Evolutionary conservation across 2,888 invertebrate genomes (phyloP), one percentile per base, ranked within the genome.

Genomic region (Spicauda simplicius): DNA sequence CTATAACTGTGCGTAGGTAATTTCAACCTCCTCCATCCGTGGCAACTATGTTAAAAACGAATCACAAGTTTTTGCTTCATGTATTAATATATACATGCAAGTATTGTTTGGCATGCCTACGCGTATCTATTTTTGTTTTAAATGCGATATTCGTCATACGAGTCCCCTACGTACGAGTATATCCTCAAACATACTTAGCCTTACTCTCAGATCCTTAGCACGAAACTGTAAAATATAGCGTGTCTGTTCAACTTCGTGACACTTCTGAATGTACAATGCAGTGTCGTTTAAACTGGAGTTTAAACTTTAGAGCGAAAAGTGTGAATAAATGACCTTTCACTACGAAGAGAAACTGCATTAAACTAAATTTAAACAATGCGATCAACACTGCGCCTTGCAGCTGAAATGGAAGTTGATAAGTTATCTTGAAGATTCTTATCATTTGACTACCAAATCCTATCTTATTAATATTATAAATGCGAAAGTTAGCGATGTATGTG

Each of bases 241-340:
- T 14, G 33, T 33, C 54, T 59, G 54, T 30, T 65, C 18, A 59
- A 65, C 19, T 59, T 65, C 30, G 41, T 59, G 65, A 54, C 65
- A 54, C 53, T 58, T 53, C 37, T 61, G 66, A 66, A 66, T 55
- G 48, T 19, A 66, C 60, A 55, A 54, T 54, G 41, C 53, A 16
- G 16, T 25, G 41, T 66, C 66, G 60, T 37, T 66, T 66, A 60
- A 62, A 63, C 63, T 55, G 59, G 30, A 60, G 66, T 66, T 66
- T 60, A 60, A 66, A 60, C 54, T 65, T 60, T 66, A 55, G 25
- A 65, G 55, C 60, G 60, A 30, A 52, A 30, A 65, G 65, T 30
- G 66, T 55, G 66, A 60, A 66, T 66, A 66, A 66, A 66, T 60
- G 66, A 66, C 66, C 50, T 60, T 50, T 66, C 60, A 65, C 25